Conservation (phyloP, 2,797 vertebrate species). For the Chelmon rostratus region DNA sequence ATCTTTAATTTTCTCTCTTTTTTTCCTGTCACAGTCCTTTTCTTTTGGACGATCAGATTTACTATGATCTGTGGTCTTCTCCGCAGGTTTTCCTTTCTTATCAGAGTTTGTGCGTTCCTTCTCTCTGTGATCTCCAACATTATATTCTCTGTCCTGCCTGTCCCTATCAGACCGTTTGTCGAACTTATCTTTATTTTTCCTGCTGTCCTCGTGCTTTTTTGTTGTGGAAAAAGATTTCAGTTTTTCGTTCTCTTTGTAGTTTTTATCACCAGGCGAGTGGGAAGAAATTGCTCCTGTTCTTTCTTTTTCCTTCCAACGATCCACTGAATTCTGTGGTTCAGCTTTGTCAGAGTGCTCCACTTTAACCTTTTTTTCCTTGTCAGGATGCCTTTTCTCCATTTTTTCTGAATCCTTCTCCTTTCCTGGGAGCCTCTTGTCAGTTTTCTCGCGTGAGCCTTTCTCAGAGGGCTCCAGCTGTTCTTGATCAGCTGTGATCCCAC, state of each 20-base stretch:
- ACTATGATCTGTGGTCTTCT: slow-evolving; percentile 89
- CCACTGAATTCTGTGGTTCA: slow-evolving; percentile 88
- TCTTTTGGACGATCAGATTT: slow-evolving; percentile 91
- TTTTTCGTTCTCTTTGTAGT: slow-evolving; percentile 94
- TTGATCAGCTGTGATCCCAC: slow-evolving; percentile 88
- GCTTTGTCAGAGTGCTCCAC: slow-evolving; percentile 91
- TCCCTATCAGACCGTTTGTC: slow-evolving; percentile 94
- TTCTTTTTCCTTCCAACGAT: slow-evolving; percentile 90
- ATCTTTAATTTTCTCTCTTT: slow-evolving; percentile 94
- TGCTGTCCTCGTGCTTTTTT: slow-evolving; percentile 93
- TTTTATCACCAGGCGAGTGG: slow-evolving; percentile 89
- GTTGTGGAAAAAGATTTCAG: slow-evolving; percentile 83
- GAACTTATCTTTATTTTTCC: slow-evolving; percentile 92
- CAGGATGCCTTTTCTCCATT: slow-evolving; percentile 90
- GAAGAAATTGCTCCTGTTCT: slow-evolving; percentile 79
- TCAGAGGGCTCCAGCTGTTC: slow-evolving; percentile 91
- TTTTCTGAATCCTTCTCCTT: slow-evolving; percentile 95
- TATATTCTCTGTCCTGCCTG: slow-evolving; percentile 90
- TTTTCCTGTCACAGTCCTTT: slow-evolving; percentile 90
- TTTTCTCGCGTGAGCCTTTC: slow-evolving; percentile 90
- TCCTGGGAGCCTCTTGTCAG: slow-evolving; percentile 88
- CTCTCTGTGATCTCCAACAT: slow-evolving; percentile 88
- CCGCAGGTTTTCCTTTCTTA: slow-evolving; percentile 90
- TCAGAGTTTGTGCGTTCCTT: slow-evolving; percentile 89
- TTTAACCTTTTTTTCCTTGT: slow-evolving; percentile 95